Base-by-base conservation (phyloP, 2,113 vertebrate genomes). In the Antechinus flavipes region DNA sequence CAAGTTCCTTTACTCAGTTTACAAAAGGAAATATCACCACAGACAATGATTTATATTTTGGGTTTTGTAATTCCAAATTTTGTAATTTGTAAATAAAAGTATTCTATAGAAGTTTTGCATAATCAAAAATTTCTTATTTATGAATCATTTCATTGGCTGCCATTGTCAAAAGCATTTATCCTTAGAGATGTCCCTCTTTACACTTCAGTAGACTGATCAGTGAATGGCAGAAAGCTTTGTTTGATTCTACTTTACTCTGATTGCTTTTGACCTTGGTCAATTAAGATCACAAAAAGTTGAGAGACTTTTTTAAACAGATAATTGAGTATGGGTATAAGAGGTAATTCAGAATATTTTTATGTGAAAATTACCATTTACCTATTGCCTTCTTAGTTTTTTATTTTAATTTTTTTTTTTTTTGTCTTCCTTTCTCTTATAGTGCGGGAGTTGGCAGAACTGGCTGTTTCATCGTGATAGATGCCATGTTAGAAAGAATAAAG, bases 391-490 rank as follows among this genome's bases (percentile, higher is more conserved):
- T 90, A 50, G 30, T 47, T 91, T 76, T 89, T 94, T 84, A 54
- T 91, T 54, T 93, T 30, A 35, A 8, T 42, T 47, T 1, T 76
- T 91, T 90, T 58, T 91, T 76, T 91, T 84, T 76, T 91, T 26
- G 0, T 97, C 94, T 97, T 96, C 97, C 50, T 95, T 98, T 98
- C 68, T 96, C 89, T 97, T 96, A 14, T 95, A 99, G 99, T 95
- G 99, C 99, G 96, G 99, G 99, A 93, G 99, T 99, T 94, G 99
- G 99, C 97, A 99, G 99, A 97, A 99, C 99, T 91, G 99, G 99
- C 95, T 99, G 99, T 98, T 99, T 99, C 99, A 99, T 99, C 96
- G 99, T 99, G 98, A 99, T 99, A 98, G 99, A 99, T 98, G 99
- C 99, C 98, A 99, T 99, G 99, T 98, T 99, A 98, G 99, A 99